A percentile compares a stretch with the other conserved stretches of the same genome.
These are phyloP conservation scores for Acyrthosiphon pisum DNA, from an alignment of 1,140 invertebrate genomes.

Conservation along the genomic window DNA sequence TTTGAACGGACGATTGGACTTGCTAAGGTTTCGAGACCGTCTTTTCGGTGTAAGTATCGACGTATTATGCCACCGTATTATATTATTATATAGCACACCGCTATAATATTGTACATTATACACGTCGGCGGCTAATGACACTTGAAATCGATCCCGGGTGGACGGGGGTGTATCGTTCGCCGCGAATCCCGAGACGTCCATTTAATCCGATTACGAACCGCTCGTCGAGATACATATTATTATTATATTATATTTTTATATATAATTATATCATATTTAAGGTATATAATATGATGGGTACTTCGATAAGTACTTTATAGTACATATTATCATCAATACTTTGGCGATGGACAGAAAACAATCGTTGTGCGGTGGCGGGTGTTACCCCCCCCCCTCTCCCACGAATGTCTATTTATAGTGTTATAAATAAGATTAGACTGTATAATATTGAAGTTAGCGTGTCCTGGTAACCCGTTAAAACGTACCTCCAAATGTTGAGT, in stretches of 20 bases:
- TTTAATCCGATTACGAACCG: conserved; percentile 10
- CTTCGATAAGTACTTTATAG: background rate
- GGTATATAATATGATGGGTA: too few relatives aligned
- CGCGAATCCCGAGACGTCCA: background rate
- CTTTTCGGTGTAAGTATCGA: background rate
- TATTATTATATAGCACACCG: background rate
- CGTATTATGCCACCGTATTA: background rate
- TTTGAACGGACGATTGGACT: background rate
- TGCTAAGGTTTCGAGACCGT: background rate
- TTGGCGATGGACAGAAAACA: too few relatives aligned
- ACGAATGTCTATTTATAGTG: too few relatives aligned
- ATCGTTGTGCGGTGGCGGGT: too few relatives aligned
- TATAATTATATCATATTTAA: background rate
- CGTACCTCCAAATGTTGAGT: too few relatives aligned
- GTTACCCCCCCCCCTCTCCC: too few relatives aligned
- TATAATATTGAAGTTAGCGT: too few relatives aligned
- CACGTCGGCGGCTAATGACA: background rate
- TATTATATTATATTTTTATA: background rate
- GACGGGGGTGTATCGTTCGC: background rate
- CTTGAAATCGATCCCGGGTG: background rate
- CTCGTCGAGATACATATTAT: background rate
- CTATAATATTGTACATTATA: background rate
- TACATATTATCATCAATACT: too few relatives aligned
- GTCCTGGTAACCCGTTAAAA: too few relatives aligned
- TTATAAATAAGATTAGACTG: too few relatives aligned